These are phyloP conservation scores for Pachyramphus minor DNA, from an alignment of 2,113 vertebrate species.

Conservation along the genomic window DNA sequence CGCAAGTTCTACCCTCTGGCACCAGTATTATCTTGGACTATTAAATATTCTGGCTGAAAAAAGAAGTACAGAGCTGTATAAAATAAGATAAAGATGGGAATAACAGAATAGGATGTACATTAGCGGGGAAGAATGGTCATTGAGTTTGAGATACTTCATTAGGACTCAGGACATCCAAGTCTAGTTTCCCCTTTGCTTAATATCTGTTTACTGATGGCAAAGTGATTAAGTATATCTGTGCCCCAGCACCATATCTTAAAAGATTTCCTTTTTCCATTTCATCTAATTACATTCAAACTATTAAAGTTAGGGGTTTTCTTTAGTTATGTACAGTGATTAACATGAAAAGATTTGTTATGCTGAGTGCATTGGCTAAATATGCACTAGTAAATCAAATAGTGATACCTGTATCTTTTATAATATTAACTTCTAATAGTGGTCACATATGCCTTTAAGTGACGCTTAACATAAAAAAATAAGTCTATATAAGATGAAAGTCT, in stretches of 20 bases:
- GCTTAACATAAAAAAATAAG: neutral
- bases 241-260: neutral
- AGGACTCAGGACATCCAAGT: neutral
- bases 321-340: neutral
- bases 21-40: neutral
- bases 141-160: neutral
- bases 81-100: neutral
- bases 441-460: neutral
- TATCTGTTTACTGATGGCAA: neutral
- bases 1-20: neutral
- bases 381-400: neutral
- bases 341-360: neutral
- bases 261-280: neutral
- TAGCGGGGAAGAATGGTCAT: neutral
- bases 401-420: neutral
- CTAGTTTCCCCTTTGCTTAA: neutral
- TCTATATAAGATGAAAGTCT: too few species aligned
- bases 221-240: neutral
- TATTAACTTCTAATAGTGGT: neutral
- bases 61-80: neutral
- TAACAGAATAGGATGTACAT: neutral
- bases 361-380: neutral
- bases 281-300: neutral
- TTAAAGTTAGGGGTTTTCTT: neutral
- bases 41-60: neutral